These are phyloP conservation scores for Cancer borealis DNA, from an alignment of 2,888 invertebrate genomes.

Conservation along the genomic window DNA sequence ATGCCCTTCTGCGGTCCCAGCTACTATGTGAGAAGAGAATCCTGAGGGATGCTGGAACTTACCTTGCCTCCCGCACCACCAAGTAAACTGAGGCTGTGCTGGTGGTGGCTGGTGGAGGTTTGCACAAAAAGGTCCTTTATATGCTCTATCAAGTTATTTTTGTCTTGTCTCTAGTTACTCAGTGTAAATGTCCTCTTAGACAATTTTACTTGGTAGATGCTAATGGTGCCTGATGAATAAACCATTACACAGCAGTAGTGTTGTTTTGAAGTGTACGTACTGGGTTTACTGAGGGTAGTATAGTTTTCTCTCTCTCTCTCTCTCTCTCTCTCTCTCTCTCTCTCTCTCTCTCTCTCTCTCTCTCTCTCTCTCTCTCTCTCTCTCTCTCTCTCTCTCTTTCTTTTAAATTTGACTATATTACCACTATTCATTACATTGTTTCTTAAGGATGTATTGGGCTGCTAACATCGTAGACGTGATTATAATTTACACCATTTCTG, in stretches of 20 bases:
- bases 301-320: neutral
- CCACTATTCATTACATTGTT: too few species aligned
- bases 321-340: slow-evolving; percentile 39
- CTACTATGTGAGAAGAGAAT: slow-evolving; percentile 68
- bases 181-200: neutral
- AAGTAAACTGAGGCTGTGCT: slow-evolving; percentile 40
- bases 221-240: neutral
- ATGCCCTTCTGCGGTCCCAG: slow-evolving; percentile 51
- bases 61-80: slow-evolving; percentile 55
- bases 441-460: too few species aligned
- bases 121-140: neutral
- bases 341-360: slow-evolving; percentile 39
- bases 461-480: too few species aligned
- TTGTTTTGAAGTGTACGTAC: neutral
- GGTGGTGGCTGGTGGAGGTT: neutral
- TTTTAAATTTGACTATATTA: neutral
- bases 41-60: slow-evolving; percentile 58
- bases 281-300: neutral
- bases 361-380: slow-evolving; percentile 35
- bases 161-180: neutral
- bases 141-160: neutral
- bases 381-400: neutral
- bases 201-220: neutral
- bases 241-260: neutral
- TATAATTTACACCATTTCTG: too few species aligned